A percentile compares a stretch with the other conserved stretches of the same genome.
phyloP scores from a whole-genome alignment of 2,888 invertebrate species.

The Tenodera sinensis region DNA sequence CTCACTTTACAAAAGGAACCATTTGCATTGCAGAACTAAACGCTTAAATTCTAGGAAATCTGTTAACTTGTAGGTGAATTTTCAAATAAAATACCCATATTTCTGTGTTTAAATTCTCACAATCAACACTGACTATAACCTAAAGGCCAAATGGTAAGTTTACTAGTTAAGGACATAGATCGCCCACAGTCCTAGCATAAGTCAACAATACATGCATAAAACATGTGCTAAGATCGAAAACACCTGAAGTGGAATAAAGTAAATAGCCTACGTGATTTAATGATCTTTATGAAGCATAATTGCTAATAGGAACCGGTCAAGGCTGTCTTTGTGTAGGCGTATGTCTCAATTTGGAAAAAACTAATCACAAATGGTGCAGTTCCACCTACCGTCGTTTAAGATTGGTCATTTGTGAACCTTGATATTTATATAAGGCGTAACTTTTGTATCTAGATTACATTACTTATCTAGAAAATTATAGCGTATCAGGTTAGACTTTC shows the following conservation, averaged over 20 bases:
- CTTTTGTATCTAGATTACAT: background rate
- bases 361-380: too few relatives aligned
- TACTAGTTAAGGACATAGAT: background rate
- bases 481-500: too few relatives aligned
- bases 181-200: background rate
- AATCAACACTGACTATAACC: too few relatives aligned
- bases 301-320: background rate
- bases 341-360: background rate
- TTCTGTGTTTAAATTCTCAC: too few relatives aligned
- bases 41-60: too few relatives aligned
- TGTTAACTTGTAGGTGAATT: too few relatives aligned
- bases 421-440: background rate
- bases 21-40: too few relatives aligned
- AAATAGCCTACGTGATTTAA: background rate
- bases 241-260: background rate
- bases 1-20: too few relatives aligned
- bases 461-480: too few relatives aligned
- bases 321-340: background rate
- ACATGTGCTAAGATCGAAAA: background rate
- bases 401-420: background rate
- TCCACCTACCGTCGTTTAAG: background rate
- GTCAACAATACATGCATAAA: background rate
- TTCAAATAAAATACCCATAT: too few relatives aligned
- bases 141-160: too few relatives aligned
- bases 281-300: background rate